phyloP scores from a whole-genome alignment of 2,797 vertebrate species.

The Pantherophis vulpinus region DNA sequence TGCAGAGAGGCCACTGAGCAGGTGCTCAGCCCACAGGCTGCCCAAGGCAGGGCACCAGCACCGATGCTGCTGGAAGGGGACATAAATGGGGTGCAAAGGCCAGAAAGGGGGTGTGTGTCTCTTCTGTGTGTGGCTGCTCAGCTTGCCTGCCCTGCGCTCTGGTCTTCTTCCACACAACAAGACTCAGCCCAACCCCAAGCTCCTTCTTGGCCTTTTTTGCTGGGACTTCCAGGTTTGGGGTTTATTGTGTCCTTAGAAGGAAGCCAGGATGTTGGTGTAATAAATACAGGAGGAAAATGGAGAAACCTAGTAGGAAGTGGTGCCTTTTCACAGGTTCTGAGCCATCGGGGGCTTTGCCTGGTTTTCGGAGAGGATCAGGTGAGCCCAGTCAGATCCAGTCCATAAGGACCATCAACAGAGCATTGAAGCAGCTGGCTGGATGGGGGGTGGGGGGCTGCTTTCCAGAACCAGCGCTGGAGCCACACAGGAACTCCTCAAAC shows the following conservation, averaged over 20 bases:
- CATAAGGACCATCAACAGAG: neutral
- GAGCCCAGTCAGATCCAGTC: neutral
- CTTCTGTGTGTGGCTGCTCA: neutral
- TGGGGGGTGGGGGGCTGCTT: neutral
- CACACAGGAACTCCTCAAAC: neutral
- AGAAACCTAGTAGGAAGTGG: neutral
- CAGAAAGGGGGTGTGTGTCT: neutral
- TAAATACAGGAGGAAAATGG: neutral
- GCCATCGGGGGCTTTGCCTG: fast-evolving
- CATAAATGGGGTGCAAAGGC: neutral
- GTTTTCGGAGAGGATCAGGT: neutral
- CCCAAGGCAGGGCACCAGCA: neutral
- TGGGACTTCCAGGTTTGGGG: neutral
- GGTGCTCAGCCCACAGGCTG: neutral
- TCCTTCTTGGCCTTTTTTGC: neutral
- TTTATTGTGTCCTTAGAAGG: neutral
- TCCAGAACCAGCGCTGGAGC: neutral
- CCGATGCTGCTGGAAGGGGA: neutral
- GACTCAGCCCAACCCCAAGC: neutral
- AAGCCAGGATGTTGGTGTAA: neutral
- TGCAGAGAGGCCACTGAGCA: neutral
- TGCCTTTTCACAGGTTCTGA: neutral
- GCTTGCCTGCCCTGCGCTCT: neutral
- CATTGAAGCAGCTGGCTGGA: neutral
- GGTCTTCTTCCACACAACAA: neutral